These are phyloP conservation scores for Megaceryle torquata DNA, from an alignment of 2,113 vertebrate species.

Conservation along the genomic window DNA sequence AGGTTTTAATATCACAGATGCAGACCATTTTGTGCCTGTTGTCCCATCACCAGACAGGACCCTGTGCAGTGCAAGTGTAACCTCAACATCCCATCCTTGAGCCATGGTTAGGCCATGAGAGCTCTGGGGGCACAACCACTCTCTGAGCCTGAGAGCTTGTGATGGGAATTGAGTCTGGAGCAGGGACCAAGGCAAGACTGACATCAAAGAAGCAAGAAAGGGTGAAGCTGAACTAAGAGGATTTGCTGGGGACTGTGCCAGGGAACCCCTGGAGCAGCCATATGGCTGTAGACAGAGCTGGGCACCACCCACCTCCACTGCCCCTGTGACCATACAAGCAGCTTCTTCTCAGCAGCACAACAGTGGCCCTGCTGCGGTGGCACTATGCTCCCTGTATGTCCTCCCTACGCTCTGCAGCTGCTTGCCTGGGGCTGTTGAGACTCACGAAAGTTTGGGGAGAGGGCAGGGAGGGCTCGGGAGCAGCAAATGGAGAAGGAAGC, in stretches of 20 bases:
- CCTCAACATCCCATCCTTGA: not conserved
- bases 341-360: not conserved
- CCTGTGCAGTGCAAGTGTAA: not conserved
- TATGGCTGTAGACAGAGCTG: not conserved
- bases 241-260: constrained; percentile 50
- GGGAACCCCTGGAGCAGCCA: constrained; percentile 7
- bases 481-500: rapidly evolving
- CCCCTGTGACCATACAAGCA: not conserved
- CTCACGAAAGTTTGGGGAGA: not conserved
- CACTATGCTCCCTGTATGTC: not conserved
- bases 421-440: rapidly evolving
- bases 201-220: constrained; percentile 30
- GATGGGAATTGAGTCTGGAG: not conserved
- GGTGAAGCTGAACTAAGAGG: constrained; percentile 60
- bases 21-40: not conserved
- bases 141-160: rapidly evolving
- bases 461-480: rapidly evolving
- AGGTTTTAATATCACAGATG: not conserved
- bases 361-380: not conserved
- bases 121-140: rapidly evolving
- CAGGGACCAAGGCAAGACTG: not conserved
- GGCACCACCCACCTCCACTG: not conserved
- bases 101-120: rapidly evolving
- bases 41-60: not conserved
- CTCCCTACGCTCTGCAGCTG: constrained; percentile 18